Evolutionary conservation across 2,113 vertebrate genomes (phyloP).

Genomic region (Gymnocephalus cernua): DNA sequence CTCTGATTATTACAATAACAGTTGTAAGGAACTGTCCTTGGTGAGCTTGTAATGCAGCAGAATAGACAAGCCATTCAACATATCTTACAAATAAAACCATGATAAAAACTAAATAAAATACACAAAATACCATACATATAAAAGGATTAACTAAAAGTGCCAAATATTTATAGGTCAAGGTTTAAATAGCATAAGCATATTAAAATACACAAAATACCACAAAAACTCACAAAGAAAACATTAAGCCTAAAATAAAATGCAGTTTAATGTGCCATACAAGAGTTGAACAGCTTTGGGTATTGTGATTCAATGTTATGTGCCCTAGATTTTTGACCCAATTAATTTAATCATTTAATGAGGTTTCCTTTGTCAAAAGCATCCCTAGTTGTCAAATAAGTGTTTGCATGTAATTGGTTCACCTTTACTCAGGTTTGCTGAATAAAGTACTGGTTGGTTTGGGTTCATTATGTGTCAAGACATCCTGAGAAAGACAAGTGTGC

Average conservation of each 20-base stretch:
- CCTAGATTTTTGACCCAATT: conserved; percentile 11
- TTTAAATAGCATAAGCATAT: not conserved
- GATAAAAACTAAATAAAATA: not conserved
- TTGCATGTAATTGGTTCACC: not conserved
- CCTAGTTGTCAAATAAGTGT: not conserved
- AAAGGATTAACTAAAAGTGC: not conserved
- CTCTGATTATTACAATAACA: no score
- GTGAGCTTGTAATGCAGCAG: not conserved
- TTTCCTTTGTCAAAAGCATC: not conserved
- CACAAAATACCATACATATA: not conserved
- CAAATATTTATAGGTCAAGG: not conserved
- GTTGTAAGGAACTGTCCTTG: not conserved
- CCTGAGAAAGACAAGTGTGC: not conserved
- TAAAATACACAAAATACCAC: not conserved
- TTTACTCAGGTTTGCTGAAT: conserved; percentile 1
- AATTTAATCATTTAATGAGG: not conserved
- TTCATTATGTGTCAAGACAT: not conserved
- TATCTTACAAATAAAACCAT: not conserved
- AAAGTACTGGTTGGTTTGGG: not conserved
- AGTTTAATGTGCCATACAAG: not conserved
- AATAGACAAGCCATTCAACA: not conserved
- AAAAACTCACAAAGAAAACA: not conserved
- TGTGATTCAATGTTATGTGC: not conserved
- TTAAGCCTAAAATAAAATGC: not conserved
- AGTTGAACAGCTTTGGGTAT: not conserved